Percentiles rank a stretch among this genome's conserved stretches.
phyloP scores from a whole-genome alignment of 2,888 invertebrate genomes.

The Morinoia aosen region DNA sequence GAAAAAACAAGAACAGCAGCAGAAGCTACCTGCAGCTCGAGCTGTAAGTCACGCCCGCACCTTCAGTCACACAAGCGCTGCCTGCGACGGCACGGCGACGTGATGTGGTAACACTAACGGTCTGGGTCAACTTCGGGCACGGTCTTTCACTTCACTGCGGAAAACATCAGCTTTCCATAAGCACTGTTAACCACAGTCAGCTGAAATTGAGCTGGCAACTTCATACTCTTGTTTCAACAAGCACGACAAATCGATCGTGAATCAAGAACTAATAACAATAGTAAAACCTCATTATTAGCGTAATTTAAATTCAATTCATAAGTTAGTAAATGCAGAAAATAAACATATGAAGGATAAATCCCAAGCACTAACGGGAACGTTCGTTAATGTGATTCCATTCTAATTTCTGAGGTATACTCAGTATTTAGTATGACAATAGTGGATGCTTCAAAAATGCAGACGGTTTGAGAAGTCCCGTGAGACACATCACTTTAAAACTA shows the following conservation, averaged over 20 bases:
- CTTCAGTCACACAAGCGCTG: neutral
- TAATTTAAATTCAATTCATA: neutral
- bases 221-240: neutral
- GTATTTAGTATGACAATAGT: neutral
- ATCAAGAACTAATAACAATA: neutral
- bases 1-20: neutral
- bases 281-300: neutral
- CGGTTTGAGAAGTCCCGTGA: neutral
- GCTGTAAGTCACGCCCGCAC: neutral
- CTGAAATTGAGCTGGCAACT: neutral
- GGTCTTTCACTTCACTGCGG: neutral
- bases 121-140: slow-evolving; percentile 25
- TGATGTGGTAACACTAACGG: slow-evolving; percentile 37
- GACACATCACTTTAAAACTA: neutral
- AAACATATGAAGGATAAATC: neutral
- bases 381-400: neutral
- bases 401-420: neutral
- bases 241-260: neutral
- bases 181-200: neutral
- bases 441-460: neutral
- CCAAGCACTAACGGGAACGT: neutral
- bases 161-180: neutral
- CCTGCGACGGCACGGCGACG: neutral
- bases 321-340: neutral
- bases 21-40: neutral